phyloP scores from a whole-genome alignment of 2,113 vertebrate species.

The Poeciliopsis prolifica region DNA sequence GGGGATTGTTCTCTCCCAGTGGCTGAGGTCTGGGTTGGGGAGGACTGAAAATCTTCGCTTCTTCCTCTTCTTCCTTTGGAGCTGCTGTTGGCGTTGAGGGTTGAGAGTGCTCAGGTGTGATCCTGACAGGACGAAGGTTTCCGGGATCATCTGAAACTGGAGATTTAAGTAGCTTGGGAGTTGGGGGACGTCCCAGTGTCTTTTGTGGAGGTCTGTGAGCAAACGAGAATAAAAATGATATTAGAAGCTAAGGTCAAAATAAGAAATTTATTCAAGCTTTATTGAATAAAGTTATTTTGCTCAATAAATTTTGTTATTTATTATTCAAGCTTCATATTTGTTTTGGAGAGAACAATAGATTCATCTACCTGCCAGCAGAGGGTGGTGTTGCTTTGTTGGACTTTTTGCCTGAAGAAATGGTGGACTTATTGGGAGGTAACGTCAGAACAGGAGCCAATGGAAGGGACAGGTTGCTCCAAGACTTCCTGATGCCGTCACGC shows the following conservation, averaged over 20 bases:
- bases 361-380: slow-evolving; percentile 86
- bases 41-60: slow-evolving; percentile 54
- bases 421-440: slow-evolving; percentile 73
- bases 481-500: slow-evolving; percentile 80
- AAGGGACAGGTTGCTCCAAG: slow-evolving; percentile 82
- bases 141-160: slow-evolving; percentile 81
- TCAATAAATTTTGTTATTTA: too few relatives aligned
- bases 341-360: neutral
- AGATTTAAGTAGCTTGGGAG: slow-evolving; percentile 83
- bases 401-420: slow-evolving; percentile 81
- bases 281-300: too few relatives aligned
- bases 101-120: slow-evolving; percentile 71
- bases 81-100: slow-evolving; percentile 10
- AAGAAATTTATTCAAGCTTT: neutral
- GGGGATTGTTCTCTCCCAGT: slow-evolving; percentile 61
- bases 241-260: neutral
- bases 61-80: slow-evolving; percentile 18
- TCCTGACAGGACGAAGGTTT: slow-evolving; percentile 87
- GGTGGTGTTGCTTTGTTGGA: slow-evolving; percentile 81
- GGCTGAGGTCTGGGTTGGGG: slow-evolving; percentile 66
- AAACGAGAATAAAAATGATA: neutral
- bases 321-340: too few relatives aligned
- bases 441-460: slow-evolving; percentile 72
- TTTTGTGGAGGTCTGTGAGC: slow-evolving; percentile 76
- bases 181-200: slow-evolving; percentile 80